A percentile compares a stretch with the other conserved stretches of the same genome.
Conservation (phyloP, 2,888 invertebrate genomes). For the Eustalomyia histrio region DNA sequence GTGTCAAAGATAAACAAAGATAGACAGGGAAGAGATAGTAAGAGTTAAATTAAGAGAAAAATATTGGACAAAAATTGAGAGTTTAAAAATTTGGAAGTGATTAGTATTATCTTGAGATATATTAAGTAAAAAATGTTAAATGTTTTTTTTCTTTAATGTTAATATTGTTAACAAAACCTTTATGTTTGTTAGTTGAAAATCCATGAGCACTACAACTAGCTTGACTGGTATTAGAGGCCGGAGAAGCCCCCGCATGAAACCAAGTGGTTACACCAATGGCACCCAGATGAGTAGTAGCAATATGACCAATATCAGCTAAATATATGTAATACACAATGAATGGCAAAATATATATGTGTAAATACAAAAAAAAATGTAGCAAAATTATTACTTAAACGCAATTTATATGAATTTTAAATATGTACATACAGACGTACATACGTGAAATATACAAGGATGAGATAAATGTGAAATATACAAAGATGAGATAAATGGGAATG, state of each 20-base stretch:
- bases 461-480: neutral
- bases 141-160: constrained; percentile 4
- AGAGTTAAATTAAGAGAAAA: constrained; percentile 8
- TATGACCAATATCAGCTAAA: constrained; percentile 75
- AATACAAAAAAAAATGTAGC: constrained; percentile 36
- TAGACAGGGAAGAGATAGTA: neutral
- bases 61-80: constrained; percentile 11
- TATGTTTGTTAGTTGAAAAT: constrained; percentile 65
- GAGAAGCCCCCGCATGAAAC: constrained; percentile 79
- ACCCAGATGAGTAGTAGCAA: constrained; percentile 72
- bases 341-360: constrained; percentile 28
- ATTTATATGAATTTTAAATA: neutral
- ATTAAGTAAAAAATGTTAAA: constrained; percentile 15
- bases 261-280: constrained; percentile 79
- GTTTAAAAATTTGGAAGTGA: neutral
- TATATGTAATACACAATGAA: constrained; percentile 42
- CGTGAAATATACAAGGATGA: neutral
- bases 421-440: neutral
- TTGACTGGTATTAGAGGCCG: constrained; percentile 63
- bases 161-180: constrained; percentile 59
- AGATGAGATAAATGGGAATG: neutral
- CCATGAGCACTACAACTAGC: constrained; percentile 68
- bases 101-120: neutral
- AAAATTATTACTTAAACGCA: constrained; percentile 2
- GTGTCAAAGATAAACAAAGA: constrained; percentile 6